Percentiles rank a stretch among this genome's conserved stretches.
Evolutionary conservation across 2,113 vertebrate species (phyloP).

Genomic region (Hippocampus zosterae): DNA sequence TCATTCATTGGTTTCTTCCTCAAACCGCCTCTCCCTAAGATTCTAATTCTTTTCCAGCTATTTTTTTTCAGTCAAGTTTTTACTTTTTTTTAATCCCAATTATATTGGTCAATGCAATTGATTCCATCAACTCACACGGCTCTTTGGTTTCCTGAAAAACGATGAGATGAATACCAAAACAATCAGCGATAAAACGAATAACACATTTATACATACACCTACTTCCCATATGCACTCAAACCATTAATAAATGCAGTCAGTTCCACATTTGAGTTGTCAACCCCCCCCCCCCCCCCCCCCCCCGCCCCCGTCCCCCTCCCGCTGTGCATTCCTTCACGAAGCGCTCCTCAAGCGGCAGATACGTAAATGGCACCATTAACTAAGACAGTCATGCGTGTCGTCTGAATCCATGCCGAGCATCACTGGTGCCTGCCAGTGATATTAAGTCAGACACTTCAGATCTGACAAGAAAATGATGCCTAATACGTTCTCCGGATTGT

Average conservation of each 20-base stretch:
- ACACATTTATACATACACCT: constrained; percentile 5
- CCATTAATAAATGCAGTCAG: constrained; percentile 39
- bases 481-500: constrained; percentile 53
- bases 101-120: too few species aligned
- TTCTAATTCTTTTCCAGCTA: too few species aligned
- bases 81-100: too few species aligned
- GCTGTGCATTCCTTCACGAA: constrained; percentile 45
- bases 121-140: too few species aligned
- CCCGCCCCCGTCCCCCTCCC: constrained; percentile 1
- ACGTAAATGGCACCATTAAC: constrained; percentile 67
- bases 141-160: too few species aligned
- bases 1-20: too few species aligned
- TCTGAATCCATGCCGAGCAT: constrained; percentile 43
- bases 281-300: constrained; percentile 3
- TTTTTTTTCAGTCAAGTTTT: too few species aligned
- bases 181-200: neutral
- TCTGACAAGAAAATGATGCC: constrained; percentile 66
- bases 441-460: constrained; percentile 65
- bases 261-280: constrained; percentile 26
- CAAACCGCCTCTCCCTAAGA: too few species aligned
- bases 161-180: neutral
- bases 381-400: constrained; percentile 63
- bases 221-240: constrained; percentile 10
- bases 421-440: constrained; percentile 48
- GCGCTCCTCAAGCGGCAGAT: constrained; percentile 50